Base-by-base conservation (phyloP, 1,140 invertebrate genomes). In the Papilio xuthus region DNA sequence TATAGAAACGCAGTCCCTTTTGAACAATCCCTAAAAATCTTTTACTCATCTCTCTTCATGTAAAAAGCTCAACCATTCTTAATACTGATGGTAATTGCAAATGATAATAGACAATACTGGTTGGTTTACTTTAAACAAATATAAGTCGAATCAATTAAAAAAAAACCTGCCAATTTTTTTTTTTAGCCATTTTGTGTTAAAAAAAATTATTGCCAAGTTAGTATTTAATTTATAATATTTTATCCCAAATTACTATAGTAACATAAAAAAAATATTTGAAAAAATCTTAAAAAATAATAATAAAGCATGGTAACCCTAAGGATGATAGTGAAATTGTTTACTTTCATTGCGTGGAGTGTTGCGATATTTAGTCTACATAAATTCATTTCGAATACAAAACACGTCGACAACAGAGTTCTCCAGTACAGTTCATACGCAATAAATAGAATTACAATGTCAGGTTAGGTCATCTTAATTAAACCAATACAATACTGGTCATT, bases 321-420 rank as follows among this genome's bases (percentile, higher is more conserved):
- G 26, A 18, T n/a, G 18, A 60, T 32, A 76, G 74, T 60, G 56
- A 76, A 74, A 67, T 67, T 74, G 37, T 71, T 42, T 8, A 76
- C 74, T 60, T 76, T 76, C 53, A 32, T 76, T 63, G 28, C 28
- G 15, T 41, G 18, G 32, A 32, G 53, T 60, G 53, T 76, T 76
- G 74, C 74, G 56, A 32, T 60, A 76, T 76, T 32, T 76, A 32
- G 74, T 41, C 28, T 32, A 41, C 74, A 41, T 53, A 63, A 63
- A 76, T 76, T 63, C 74, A 32, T 60, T 60, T 37, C 7, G 74
- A 76, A 76, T 63, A 76, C 74, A 76, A 60, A 76, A 63, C 56
- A 76, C 28, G 74, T 60, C 2, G 1, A 42, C n/a, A 2, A 37
- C 9, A 8, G 23, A 32, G 50, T 53, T 74, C 72, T 50, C n/a